These are phyloP conservation scores for Pitangus sulphuratus DNA, from an alignment of 2,797 vertebrate species.

Conservation along the genomic window DNA sequence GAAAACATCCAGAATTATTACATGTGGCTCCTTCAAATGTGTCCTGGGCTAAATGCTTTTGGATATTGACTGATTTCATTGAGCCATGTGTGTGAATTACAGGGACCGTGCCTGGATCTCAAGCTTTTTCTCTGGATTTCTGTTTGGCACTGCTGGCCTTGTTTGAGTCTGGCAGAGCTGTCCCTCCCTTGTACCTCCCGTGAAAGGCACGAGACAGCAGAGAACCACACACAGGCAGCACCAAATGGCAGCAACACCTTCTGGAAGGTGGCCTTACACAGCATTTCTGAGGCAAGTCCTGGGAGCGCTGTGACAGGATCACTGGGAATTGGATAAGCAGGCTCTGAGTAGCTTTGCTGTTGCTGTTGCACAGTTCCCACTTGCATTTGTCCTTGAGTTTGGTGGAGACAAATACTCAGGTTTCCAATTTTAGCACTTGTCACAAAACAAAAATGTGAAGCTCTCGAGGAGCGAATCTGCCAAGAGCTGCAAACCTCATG, in stretches of 20 bases:
- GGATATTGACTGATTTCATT: neutral
- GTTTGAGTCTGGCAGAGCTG: neutral
- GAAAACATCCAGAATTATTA: neutral
- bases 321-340: neutral
- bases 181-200: accelerated
- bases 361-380: neutral
- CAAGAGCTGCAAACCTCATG: neutral
- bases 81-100: neutral
- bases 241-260: neutral
- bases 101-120: neutral
- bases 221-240: neutral
- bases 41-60: neutral
- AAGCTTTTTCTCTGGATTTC: neutral
- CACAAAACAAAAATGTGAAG: neutral
- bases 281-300: neutral
- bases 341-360: neutral
- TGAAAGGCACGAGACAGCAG: neutral
- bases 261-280: neutral
- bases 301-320: neutral
- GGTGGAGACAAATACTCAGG: neutral
- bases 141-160: neutral
- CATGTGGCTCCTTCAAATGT: neutral
- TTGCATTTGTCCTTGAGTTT: neutral
- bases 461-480: neutral
- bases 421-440: neutral